Conservation (phyloP, 2,797 vertebrate species). For the Staurois parvus region DNA sequence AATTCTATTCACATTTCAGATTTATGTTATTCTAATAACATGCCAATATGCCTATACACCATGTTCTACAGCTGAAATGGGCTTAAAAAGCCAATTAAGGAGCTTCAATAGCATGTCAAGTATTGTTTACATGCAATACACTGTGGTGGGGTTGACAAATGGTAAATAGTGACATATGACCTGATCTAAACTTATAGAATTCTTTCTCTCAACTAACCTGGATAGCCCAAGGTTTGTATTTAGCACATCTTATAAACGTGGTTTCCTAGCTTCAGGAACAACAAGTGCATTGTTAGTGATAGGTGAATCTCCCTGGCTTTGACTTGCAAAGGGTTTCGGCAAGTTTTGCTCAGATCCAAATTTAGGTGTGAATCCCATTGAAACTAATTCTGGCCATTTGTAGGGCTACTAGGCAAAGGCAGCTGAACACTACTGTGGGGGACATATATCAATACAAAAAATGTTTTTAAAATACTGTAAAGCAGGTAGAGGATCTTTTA, state of each 20-base stretch:
- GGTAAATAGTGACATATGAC: not conserved
- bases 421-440: too few species aligned
- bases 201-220: not conserved
- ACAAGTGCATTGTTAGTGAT: too few species aligned
- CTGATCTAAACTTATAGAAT: not conserved
- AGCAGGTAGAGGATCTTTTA: too few species aligned
- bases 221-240: not conserved
- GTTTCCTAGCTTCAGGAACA: too few species aligned
- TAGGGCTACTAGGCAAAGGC: too few species aligned
- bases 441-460: too few species aligned
- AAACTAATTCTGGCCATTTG: too few species aligned
- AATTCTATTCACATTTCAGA: constrained; percentile 40
- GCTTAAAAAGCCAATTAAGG: constrained; percentile 33
- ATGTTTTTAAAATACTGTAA: too few species aligned
- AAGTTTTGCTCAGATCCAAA: too few species aligned
- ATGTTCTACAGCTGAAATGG: constrained; percentile 25
- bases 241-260: not conserved
- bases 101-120: not conserved
- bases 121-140: not conserved
- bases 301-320: too few species aligned
- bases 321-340: too few species aligned
- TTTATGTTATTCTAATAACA: constrained; percentile 40
- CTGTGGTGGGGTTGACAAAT: not conserved
- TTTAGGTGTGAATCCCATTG: too few species aligned
- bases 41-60: constrained; percentile 21